A percentile compares a stretch with the other conserved stretches of the same genome.
Conservation (phyloP, 2,888 invertebrate genomes). For the Cerastoderma edule region DNA sequence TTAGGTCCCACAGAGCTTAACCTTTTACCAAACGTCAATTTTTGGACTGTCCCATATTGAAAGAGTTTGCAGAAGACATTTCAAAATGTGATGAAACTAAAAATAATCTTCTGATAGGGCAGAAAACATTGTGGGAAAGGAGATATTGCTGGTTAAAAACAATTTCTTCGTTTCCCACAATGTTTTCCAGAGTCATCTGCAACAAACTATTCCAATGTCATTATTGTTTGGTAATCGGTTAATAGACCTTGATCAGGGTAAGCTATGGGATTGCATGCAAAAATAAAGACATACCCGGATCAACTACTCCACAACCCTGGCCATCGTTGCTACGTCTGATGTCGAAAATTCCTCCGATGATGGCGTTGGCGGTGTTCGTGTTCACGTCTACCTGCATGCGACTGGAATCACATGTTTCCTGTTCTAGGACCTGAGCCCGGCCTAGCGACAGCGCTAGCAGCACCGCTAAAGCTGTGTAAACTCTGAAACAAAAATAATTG, state of each 20-base stretch:
- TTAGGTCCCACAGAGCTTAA: too few species aligned
- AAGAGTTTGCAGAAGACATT: too few species aligned
- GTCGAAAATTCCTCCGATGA: constrained; percentile 72
- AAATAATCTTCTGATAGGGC: not conserved
- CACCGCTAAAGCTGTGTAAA: constrained; percentile 12
- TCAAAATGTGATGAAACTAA: not conserved
- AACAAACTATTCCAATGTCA: not conserved
- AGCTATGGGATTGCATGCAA: too few species aligned
- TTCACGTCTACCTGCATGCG: constrained; percentile 60
- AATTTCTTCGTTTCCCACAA: not conserved
- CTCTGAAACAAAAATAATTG: not conserved
- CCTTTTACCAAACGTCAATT: too few species aligned
- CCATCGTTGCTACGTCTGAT: constrained; percentile 61
- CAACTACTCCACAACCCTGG: constrained; percentile 66
- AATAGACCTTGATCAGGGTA: too few species aligned
- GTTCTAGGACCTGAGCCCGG: constrained; percentile 60
- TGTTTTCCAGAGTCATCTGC: not conserved
- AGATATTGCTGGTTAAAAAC: too few species aligned
- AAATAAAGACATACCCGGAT: constrained; percentile 52
- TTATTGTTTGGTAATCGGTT: not conserved
- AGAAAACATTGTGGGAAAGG: constrained; percentile 6
- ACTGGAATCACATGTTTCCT: constrained; percentile 65
- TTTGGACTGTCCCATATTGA: too few species aligned
- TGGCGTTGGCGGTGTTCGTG: constrained; percentile 61
- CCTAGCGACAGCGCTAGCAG: not conserved